Conservation (phyloP, 2,113 vertebrate species). For the Anhinga rufa region DNA sequence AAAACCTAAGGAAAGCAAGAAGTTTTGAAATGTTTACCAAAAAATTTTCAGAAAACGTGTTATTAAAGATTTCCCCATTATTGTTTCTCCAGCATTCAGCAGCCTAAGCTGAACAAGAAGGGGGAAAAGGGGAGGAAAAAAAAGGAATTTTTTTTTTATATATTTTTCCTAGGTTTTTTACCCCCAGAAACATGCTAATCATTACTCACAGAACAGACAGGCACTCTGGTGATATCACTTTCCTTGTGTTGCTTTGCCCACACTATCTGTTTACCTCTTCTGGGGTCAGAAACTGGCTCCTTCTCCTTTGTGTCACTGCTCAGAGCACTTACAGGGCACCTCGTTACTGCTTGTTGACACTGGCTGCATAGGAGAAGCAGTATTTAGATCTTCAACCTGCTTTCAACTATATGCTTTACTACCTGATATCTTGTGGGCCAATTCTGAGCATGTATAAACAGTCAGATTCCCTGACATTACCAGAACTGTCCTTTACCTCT, state of each 20-base stretch:
- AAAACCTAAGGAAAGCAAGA: not conserved
- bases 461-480: not conserved
- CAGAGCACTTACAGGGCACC: not conserved
- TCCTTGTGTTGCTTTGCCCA: not conserved
- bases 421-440: not conserved
- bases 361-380: not conserved
- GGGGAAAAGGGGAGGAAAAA: fast-evolving
- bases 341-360: fast-evolving
- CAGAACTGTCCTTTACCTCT: not conserved
- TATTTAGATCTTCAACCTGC: not conserved
- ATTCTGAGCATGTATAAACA: not conserved
- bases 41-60: not conserved
- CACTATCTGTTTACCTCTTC: not conserved
- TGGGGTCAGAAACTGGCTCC: not conserved
- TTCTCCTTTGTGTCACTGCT: not conserved
- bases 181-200: not conserved
- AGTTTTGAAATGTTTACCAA: not conserved
- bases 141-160: not conserved
- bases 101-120: not conserved
- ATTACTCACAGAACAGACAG: not conserved
- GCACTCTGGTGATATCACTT: fast-evolving
- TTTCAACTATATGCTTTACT: not conserved
- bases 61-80: not conserved
- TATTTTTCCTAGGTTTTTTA: not conserved
- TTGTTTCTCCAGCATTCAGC: not conserved